A percentile compares a stretch with the other conserved stretches of the same genome.
phyloP scores from a whole-genome alignment of 2,888 invertebrate genomes.

The Galerucella nymphaeae region DNA sequence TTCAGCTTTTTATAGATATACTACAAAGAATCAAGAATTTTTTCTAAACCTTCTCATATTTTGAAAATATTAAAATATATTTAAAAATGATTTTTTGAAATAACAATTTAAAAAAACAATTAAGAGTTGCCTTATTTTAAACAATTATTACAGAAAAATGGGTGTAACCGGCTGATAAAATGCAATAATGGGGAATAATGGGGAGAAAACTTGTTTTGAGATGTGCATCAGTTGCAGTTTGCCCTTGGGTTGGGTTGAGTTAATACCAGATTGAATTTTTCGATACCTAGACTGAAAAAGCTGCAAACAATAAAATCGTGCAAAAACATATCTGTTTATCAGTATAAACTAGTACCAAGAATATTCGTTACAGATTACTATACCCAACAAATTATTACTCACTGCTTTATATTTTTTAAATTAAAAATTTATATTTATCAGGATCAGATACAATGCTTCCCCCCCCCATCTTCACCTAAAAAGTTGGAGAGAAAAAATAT shows the following conservation, averaged over 20 bases:
- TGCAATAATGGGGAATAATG: conserved; percentile 5
- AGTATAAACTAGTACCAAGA: too few relatives aligned
- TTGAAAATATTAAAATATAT: too few relatives aligned
- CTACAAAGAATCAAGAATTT: too few relatives aligned
- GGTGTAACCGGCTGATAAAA: conserved; percentile 25
- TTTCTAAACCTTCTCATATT: too few relatives aligned
- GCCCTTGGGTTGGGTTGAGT: conserved; percentile 14
- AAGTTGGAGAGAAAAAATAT: too few relatives aligned
- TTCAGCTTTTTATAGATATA: too few relatives aligned
- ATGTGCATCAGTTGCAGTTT: conserved; percentile 34
- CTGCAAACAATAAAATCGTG: conserved; percentile 5
- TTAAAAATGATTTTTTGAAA: too few relatives aligned
- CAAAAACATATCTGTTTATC: neutral
- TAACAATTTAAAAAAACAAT: too few relatives aligned
- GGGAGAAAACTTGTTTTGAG: conserved; percentile 14
- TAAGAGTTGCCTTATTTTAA: conserved; percentile 2
- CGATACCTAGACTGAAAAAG: neutral
- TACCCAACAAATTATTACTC: neutral
- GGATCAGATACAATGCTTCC: too few relatives aligned
- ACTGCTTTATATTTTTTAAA: neutral
- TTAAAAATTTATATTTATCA: too few relatives aligned
- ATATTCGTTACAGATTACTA: neutral
- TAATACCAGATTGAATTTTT: conserved; percentile 8
- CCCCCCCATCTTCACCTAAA: too few relatives aligned
- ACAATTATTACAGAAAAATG: conserved; percentile 26